These are phyloP conservation scores for Hermaeophaga mercurialis DNA, from an alignment of 2,888 invertebrate species.

Conservation along the genomic window DNA sequence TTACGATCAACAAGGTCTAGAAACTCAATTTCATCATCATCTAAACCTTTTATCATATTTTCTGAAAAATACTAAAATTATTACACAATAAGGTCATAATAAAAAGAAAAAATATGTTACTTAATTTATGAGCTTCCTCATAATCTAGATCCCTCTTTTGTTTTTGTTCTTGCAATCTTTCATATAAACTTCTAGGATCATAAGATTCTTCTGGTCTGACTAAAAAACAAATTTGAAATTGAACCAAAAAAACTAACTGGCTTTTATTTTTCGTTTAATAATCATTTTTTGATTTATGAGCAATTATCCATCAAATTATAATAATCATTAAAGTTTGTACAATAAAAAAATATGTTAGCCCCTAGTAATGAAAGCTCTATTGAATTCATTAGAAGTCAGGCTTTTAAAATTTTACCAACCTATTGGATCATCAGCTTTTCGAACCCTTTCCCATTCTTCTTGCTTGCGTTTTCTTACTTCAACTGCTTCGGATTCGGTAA, in stretches of 20 bases:
- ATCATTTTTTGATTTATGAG: too few relatives aligned
- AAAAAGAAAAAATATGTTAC: slow-evolving; percentile 61
- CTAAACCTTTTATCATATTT: slow-evolving; percentile 87
- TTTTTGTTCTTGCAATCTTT: slow-evolving; percentile 91
- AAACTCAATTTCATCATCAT: slow-evolving; percentile 96
- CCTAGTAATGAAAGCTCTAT: too few relatives aligned
- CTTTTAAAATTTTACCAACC: slow-evolving; percentile 63
- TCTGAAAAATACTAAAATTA: slow-evolving; percentile 64
- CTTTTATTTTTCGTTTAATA: too few relatives aligned
- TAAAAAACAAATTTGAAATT: slow-evolving; percentile 50
- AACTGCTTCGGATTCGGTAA: slow-evolving; percentile 83
- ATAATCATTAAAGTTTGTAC: too few relatives aligned
- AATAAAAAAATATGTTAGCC: slow-evolving; percentile 22
- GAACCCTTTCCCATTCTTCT: slow-evolving; percentile 96
- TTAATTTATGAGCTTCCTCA: slow-evolving; percentile 95
- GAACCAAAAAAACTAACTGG: too few relatives aligned
- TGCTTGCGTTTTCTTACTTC: slow-evolving; percentile 82
- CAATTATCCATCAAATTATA: too few relatives aligned
- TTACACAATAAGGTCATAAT: not conserved
- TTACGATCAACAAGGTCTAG: slow-evolving; percentile 87
- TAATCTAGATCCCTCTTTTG: slow-evolving; percentile 89
- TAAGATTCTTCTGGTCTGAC: slow-evolving; percentile 87
- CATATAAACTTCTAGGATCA: slow-evolving; percentile 87
- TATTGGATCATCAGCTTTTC: slow-evolving; percentile 86
- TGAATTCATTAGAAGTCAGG: too few relatives aligned